Percentiles rank a stretch among this genome's conserved stretches.
phyloP scores from a whole-genome alignment of 2,113 vertebrate species.

The Elachura formosa region DNA sequence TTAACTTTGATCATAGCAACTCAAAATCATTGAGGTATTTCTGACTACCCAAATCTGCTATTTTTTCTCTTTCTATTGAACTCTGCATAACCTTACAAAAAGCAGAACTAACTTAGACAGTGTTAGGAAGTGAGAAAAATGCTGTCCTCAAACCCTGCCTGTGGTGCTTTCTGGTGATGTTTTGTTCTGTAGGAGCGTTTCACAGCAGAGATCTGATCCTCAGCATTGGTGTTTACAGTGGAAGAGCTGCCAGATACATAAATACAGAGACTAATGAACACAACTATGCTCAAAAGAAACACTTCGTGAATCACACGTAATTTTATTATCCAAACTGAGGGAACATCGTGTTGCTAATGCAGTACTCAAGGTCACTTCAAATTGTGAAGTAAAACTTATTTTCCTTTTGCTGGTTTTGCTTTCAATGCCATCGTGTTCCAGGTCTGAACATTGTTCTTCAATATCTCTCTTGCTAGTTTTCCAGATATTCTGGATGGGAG shows the following conservation, averaged over 20 bases:
- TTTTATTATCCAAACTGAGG: conserved; percentile 35
- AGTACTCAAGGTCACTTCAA: conserved; percentile 1
- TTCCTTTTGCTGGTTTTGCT: conserved; percentile 2
- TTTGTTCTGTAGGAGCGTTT: background rate
- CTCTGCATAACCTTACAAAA: background rate
- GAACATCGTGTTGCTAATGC: background rate
- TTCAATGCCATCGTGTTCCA: background rate
- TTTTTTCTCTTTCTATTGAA: background rate
- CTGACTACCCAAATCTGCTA: background rate
- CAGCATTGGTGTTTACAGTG: background rate
- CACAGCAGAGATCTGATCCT: background rate
- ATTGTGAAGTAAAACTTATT: background rate
- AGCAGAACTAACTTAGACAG: background rate
- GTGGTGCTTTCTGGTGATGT: background rate
- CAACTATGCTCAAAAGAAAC: background rate
- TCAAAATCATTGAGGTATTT: background rate
- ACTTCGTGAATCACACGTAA: background rate
- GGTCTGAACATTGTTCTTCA: background rate
- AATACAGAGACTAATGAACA: background rate
- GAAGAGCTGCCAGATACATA: background rate
- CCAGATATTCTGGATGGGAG: background rate
- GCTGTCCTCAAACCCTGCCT: background rate
- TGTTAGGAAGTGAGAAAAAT: background rate
- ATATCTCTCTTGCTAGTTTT: background rate
- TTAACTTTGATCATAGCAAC: background rate